Evolutionary conservation across 2,888 invertebrate species (phyloP).

Genomic region (Drosophila longiperda): DNA sequence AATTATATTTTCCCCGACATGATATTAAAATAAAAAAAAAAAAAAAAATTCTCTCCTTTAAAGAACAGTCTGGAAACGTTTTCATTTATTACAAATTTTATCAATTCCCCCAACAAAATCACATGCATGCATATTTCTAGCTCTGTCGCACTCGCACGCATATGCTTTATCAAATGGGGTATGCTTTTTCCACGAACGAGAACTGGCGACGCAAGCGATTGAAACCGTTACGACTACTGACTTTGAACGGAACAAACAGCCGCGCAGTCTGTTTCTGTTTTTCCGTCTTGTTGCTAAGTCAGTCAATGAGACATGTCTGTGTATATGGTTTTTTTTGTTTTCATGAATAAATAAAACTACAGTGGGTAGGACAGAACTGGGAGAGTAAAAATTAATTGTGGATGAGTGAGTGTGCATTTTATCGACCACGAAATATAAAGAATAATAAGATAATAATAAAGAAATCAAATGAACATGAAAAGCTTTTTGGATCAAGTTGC

Average conservation of each 20-base stretch:
- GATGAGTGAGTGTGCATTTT: constrained; percentile 14
- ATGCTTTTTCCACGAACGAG: constrained; percentile 47
- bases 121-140: constrained; percentile 55
- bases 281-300: constrained; percentile 74
- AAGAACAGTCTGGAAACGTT: constrained; percentile 51
- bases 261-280: constrained; percentile 37
- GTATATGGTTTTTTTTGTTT: not conserved
- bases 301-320: constrained; percentile 54
- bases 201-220: constrained; percentile 32
- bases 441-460: constrained; percentile 26
- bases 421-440: constrained; percentile 22
- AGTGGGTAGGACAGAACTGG: constrained; percentile 35
- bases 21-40: constrained; percentile 44
- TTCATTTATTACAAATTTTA: constrained; percentile 68
- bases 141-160: constrained; percentile 67
- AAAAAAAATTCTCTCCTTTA: constrained; percentile 28
- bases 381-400: constrained; percentile 29
- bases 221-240: constrained; percentile 64
- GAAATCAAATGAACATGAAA: constrained; percentile 40
- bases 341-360: constrained; percentile 63
- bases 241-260: constrained; percentile 46
- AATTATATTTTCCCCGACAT: constrained; percentile 15
- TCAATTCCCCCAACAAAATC: constrained; percentile 52
- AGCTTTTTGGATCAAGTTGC: constrained; percentile 27
- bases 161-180: constrained; percentile 46